phyloP scores from a whole-genome alignment of 2,888 invertebrate genomes.

The Trichogramma evanescens region DNA sequence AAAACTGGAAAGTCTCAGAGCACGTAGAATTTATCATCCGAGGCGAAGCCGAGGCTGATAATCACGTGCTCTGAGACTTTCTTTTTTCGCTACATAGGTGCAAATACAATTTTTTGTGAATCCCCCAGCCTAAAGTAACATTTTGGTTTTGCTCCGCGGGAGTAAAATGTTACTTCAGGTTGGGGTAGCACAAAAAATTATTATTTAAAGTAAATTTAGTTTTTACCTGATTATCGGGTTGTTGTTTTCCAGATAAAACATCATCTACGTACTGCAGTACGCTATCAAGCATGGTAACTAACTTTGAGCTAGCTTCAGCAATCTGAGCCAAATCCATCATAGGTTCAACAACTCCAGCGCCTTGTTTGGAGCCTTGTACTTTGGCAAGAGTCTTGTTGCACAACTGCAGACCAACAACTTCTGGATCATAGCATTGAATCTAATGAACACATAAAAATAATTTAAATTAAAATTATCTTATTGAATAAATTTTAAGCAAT shows the following conservation, averaged over 20 bases:
- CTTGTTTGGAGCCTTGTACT: conserved; percentile 34
- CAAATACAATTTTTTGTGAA: no score
- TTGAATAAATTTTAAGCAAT: neutral
- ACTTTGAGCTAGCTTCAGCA: conserved; percentile 73
- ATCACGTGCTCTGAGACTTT: no score
- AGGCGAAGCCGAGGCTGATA: no score
- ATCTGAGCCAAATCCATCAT: conserved; percentile 73
- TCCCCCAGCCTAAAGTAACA: no score
- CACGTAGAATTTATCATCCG: no score
- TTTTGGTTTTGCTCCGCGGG: no score
- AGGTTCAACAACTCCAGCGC: conserved; percentile 59
- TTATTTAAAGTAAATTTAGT: neutral
- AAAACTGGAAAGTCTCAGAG: no score
- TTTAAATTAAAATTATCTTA: neutral
- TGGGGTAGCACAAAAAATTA: no score
- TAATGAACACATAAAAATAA: conserved; percentile 16
- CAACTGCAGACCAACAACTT: conserved; percentile 73
- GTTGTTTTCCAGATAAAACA: conserved; percentile 71
- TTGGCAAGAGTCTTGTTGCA: conserved; percentile 68
- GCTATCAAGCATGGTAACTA: conserved; percentile 70
- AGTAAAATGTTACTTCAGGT: no score
- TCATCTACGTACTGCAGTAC: conserved; percentile 85
- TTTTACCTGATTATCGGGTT: conserved; percentile 64
- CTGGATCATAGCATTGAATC: conserved; percentile 85
- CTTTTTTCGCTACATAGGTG: no score